Base-by-base conservation (phyloP, 2,797 vertebrate genomes). In the Nyctalus aviator region DNA sequence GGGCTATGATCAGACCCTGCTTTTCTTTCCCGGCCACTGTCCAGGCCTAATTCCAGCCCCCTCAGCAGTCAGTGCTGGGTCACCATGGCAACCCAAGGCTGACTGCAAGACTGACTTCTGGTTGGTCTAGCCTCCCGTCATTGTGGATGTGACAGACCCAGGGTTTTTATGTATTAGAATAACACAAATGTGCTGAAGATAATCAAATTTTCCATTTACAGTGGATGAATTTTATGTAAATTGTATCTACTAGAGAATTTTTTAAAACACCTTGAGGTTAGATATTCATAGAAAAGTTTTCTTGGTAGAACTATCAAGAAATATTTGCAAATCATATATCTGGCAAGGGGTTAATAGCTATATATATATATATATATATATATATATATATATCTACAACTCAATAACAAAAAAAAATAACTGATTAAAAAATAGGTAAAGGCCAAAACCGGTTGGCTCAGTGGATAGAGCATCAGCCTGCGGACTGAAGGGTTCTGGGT, bases 221-320 rank as follows among this genome's bases (percentile, higher is more conserved):
- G 48, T 25, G 18, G n/a, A 32, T 78, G 12, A 20, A 71, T 71
- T 81, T 68, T 62, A 55, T 87, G 41, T 62, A 76, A 23, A 62
- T 77, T 55, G 14, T 55, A 66, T 17, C 32, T 85, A 55, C 2
- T 53, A 37, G 37, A 84, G 64, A 30, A 44, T 44, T 44, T 44
- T 81, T 20, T 48, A 4, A 46, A 14, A 88, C 75, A 27, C 13
- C 10, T 48, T 66, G 77, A 71, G 18, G n/a, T 81, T 77, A 88
- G 41, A 46, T 90, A 46, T 62, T 82, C 50, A 46, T 12, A 32
- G 44, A 59, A 25, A 69, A 35, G 14, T 14, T 46, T 55, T 37
- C 78, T 62, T 84, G 85, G 53, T 35, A 73, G 32, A 95, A 59
- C 30, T 84, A 69, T 37, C 20, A 90, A 44, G 37, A 83, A 32